These are phyloP conservation scores for Poeciliopsis occidentalis DNA, from an alignment of 2,113 vertebrate species.

Conservation along the genomic window DNA sequence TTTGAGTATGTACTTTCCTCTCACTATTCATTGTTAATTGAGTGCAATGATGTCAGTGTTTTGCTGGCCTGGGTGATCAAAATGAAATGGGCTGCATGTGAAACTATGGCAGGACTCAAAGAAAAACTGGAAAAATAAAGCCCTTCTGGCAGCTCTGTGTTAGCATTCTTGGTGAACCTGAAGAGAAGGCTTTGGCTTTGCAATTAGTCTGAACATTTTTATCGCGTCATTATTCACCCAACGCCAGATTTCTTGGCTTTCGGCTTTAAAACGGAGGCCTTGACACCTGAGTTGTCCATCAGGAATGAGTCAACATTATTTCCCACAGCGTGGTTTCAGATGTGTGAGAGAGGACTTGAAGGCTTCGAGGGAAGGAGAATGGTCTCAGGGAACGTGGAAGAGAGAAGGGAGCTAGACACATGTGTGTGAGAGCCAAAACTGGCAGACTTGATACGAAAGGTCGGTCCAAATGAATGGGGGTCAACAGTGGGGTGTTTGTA, in stretches of 20 bases:
- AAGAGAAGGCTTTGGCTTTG: conserved; percentile 64
- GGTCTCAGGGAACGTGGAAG: conserved; percentile 3
- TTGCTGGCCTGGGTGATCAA: conserved; percentile 61
- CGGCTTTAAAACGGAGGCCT: conserved; percentile 40
- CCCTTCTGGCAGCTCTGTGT: conserved; percentile 48
- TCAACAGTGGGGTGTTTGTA: conserved; percentile 60
- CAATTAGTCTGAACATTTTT: conserved; percentile 63
- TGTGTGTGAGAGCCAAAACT: conserved; percentile 55
- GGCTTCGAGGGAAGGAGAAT: conserved; percentile 38
- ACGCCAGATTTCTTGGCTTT: conserved; percentile 74
- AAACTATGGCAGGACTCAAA: conserved; percentile 55
- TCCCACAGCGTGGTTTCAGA: conserved; percentile 58
- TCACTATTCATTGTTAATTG: conserved; percentile 68
- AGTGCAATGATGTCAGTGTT: conserved; percentile 47
- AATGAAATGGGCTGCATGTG: conserved; percentile 49
- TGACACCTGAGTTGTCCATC: conserved; percentile 48
- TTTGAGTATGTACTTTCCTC: conserved; percentile 45
- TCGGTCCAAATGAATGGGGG: conserved; percentile 77
- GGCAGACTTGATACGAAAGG: conserved; percentile 75
- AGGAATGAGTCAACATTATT: conserved; percentile 40
- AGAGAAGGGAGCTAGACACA: conserved; percentile 17
- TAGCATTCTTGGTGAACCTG: conserved; percentile 33
- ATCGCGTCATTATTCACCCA: conserved; percentile 67
- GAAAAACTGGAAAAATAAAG: conserved; percentile 54
- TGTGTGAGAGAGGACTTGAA: conserved; percentile 40